phyloP scores from a whole-genome alignment of 1,140 invertebrate genomes.

The Agrypnia vestita region DNA sequence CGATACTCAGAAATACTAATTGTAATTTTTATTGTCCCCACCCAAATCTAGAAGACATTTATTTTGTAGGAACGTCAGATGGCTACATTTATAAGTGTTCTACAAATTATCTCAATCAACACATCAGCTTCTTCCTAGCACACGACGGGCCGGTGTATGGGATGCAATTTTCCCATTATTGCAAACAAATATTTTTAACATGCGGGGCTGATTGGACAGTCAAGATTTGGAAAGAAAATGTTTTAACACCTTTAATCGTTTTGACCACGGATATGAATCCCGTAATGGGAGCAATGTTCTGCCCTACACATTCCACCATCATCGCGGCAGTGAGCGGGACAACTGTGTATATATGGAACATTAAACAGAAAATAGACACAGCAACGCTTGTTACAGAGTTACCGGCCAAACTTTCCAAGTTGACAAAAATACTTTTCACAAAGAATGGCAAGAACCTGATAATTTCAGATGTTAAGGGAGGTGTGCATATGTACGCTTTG shows the following conservation, averaged over 20 bases:
- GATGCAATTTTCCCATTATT: constrained; percentile 86
- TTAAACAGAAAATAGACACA: constrained; percentile 77
- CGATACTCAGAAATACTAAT: constrained; percentile 74
- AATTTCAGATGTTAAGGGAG: constrained; percentile 77
- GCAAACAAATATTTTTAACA: constrained; percentile 82
- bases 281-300: constrained; percentile 82
- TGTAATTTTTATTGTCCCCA: constrained; percentile 79
- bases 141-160: constrained; percentile 86
- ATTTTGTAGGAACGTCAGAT: constrained; percentile 88
- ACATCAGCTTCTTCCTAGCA: constrained; percentile 82
- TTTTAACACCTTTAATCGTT: constrained; percentile 78
- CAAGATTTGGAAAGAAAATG: constrained; percentile 83
- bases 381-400: constrained; percentile 76
- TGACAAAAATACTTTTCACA: constrained; percentile 75
- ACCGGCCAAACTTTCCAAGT: constrained; percentile 65
- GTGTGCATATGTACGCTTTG: constrained; percentile 78
- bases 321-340: constrained; percentile 83
- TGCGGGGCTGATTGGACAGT: constrained; percentile 89
- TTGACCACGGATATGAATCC: constrained; percentile 73
- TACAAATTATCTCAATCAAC: constrained; percentile 76
- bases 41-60: constrained; percentile 77
- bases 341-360: constrained; percentile 82
- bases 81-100: constrained; percentile 87
- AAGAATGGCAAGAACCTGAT: constrained; percentile 78
- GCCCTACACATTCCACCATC: constrained; percentile 87